Base-by-base conservation (phyloP, 30 jellyfish, hydroid and myxozoan species). In the Clytia hemisphaerica region DNA sequence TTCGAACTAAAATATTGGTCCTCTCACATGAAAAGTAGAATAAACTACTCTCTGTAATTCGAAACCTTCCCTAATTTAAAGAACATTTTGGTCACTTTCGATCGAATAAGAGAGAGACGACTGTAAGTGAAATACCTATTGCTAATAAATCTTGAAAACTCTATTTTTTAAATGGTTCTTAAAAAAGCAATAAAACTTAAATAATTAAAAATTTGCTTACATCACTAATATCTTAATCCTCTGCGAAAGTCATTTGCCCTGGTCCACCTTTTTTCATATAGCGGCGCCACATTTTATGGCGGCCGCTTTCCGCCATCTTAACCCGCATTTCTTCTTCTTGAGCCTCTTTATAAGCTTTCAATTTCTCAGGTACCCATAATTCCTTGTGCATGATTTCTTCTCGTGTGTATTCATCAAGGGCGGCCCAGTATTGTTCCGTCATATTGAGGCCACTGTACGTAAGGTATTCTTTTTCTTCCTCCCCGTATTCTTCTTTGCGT, bases 231-330 rank as follows among this genome's bases (percentile, higher is more conserved):
- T 0, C 19, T 48, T 69, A 88, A 58, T 88, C 97, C 80, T 88
- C 97, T 18, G 71, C 76, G 65, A 88, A 88, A 0, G 97, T 79
- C 97, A 88, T 88, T 71, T 73, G 78, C 27, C 97, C 97, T 1
- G 97, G 94, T 54, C 97, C 97, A 18, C 97, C 97, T 29, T 57
- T 46, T 48, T 88, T 88, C 94, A 88, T 72, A 73, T 48, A 88
- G n/a, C 97, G 79, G 65, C 97, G 73, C 94, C 93, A 88, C 94
- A 78, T 79, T 74, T 88, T 88, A 58, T 80, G 90, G n/a, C 91
- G 92, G 54, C 72, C 77, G 61, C 78, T 88, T 79, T 88, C 97
- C 6, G 97, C 94, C 89, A 88, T 70, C 66, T 76, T 79, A 10
- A 79, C 92, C 31, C 97, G 73, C 76, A 70, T 58, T 36, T 88